Evolutionary conservation across 2,888 invertebrate genomes (phyloP), one percentile per base, ranked within the genome.

Genomic region (Andricus quercusramuli): DNA sequence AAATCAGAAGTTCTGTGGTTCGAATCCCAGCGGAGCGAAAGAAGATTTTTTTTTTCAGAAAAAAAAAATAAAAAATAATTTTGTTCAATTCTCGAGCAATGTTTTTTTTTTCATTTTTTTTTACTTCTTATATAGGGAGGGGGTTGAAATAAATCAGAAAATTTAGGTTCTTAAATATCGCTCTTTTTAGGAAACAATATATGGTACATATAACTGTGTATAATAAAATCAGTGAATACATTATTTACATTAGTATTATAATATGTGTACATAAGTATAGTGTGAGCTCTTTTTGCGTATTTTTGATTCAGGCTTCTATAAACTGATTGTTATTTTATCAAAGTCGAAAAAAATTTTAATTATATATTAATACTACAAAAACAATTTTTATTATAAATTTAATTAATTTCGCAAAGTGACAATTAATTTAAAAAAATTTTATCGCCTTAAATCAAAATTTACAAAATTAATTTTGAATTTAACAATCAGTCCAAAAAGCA

Each of bases 161-260:
- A 25, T 29, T 8, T 70, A 41, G 25, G 68, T 47, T 70, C 47
- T 70, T 51, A 70, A 68, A 70, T 70, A 47, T 47, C n/a, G 29
- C 62, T 78, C 89, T 89, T 88, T 88, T 88, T 89, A 89, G 84
- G 86, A 89, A 89, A 89, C 89, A 89, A 88, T 89, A 88, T 70
- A 70, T 85, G 88, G 85, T 89, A 89, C 88, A 89, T 82, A 78
- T 80, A 79, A 74, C 78, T 81, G 84, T 89, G 89, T 88, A 82
- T 87, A 87, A 84, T 89, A 44, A 44, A 86, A 88, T 88, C 86
- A 84, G 84, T 86, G 83, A 84, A 83, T 84, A 84, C 78, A 68
- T 86, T 88, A 87, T 88, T 87, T 88, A 88, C 88, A 88, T 88
- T 88, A 86, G 17, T 56, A 87, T 87, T 79, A 80, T 79, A 80